These are phyloP conservation scores for Thecocarcelia acutangulata DNA, from an alignment of 2,888 invertebrate species.

Conservation along the genomic window DNA sequence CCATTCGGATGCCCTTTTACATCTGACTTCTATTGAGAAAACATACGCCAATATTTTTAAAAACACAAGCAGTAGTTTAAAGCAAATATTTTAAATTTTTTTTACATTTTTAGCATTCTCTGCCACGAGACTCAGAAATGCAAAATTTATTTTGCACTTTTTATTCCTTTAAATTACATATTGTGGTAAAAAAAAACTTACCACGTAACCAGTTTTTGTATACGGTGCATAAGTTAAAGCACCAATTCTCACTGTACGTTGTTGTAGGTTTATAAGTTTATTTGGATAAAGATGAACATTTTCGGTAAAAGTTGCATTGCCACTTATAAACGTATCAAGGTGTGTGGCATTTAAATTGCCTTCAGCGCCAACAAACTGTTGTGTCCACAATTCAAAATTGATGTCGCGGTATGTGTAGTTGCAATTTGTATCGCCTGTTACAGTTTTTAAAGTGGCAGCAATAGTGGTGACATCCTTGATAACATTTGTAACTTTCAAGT, in stretches of 20 bases:
- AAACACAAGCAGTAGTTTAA: too few relatives aligned
- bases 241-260: conserved; percentile 77
- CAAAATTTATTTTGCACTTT: background rate
- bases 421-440: conserved; percentile 11
- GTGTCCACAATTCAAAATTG: conserved; percentile 80
- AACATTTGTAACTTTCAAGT: conserved; percentile 50
- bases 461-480: conserved; percentile 27
- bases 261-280: conserved; percentile 78
- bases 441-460: conserved; percentile 10
- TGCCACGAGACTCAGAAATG: too few relatives aligned
- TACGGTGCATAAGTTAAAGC: conserved; percentile 80
- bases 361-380: conserved; percentile 78
- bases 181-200: conserved; percentile 73
- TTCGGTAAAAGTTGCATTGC: conserved; percentile 76
- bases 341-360: conserved; percentile 78
- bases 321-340: conserved; percentile 76
- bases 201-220: conserved; percentile 80
- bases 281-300: conserved; percentile 79
- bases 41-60: too few relatives aligned
- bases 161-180: background rate
- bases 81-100: too few relatives aligned
- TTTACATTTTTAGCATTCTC: too few relatives aligned
- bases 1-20: too few relatives aligned
- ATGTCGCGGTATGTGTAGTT: conserved; percentile 72
- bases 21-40: too few relatives aligned